These are phyloP conservation scores for Carterocephalus palaemon DNA, from an alignment of 2,888 invertebrate genomes.

Conservation along the genomic window DNA sequence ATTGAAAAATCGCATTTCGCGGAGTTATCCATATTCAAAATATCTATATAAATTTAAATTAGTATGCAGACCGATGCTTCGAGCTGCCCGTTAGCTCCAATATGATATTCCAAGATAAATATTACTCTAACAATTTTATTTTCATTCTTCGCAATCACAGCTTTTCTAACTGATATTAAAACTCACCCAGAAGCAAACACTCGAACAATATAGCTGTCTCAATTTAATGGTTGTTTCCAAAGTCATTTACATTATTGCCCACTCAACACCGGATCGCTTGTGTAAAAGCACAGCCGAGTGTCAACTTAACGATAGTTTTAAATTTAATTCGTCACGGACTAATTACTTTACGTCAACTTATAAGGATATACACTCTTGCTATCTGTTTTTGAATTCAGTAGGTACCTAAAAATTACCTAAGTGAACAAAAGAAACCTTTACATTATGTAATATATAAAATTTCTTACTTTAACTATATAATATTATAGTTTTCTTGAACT, in stretches of 20 bases:
- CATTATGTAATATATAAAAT: too few relatives aligned
- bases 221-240: conserved; percentile 53
- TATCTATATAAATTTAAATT: too few relatives aligned
- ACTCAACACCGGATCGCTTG: conserved; percentile 23
- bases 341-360: conserved; percentile 5
- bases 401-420: background rate
- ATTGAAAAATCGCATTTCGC: too few relatives aligned
- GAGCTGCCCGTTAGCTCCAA: too few relatives aligned
- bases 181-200: conserved; percentile 49
- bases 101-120: too few relatives aligned
- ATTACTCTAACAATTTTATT: conserved; percentile 29
- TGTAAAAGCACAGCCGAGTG: conserved; percentile 20
- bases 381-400: background rate
- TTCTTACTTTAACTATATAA: too few relatives aligned
- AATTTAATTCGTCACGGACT: conserved; percentile 19
- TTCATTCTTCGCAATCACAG: conserved; percentile 14
- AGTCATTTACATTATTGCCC: conserved; percentile 57
- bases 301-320: conserved; percentile 23
- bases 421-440: too few relatives aligned
- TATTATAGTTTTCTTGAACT: too few relatives aligned
- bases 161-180: conserved; percentile 34
- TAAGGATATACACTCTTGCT: conserved; percentile 2
- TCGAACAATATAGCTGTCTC: conserved; percentile 47
- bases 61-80: too few relatives aligned
- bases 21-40: too few relatives aligned